Evolutionary conservation across 2,888 invertebrate species (phyloP), one percentile per base, ranked within the genome.

Genomic region (Agapostemon virescens): DNA sequence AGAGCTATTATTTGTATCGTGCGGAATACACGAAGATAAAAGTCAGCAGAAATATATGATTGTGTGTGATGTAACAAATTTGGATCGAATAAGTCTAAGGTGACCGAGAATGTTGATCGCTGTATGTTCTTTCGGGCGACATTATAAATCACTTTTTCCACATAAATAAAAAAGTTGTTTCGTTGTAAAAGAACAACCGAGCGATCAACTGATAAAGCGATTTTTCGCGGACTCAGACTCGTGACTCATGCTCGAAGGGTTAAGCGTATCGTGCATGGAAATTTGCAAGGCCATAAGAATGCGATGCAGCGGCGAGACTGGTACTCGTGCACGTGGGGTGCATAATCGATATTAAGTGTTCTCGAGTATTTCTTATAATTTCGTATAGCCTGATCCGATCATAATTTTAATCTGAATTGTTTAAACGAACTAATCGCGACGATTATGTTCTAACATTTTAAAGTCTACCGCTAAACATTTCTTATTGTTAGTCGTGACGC

Each of bases 341-440:
- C 55, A 55, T 55, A 55, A 55, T 55, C 55, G 26, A 55, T 55
- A 55, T 26, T 26, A 55, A 55, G 26, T 55, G 26, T 55, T 26
- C 26, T 26, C 2, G 6, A 26, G 26, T 15, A 7, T 26, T 55
- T 55, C 26, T 26, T 26, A 26, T 26, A 55, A 55, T 55, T 55
- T 55, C 2, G 26, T 55, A 6, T 26, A n/a, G n/a, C 6, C 17
- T 26, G 55, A 26, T 17, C 17, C 55, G 15, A 6, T 15, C 23
- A 11, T 52, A 52, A 52, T 26, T 52, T 52, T 52, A 4, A 52
- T 52, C 23, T 11, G 5, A 23, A 23, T 4, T 23, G 13, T 13
- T 23, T 23, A 23, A 4, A 20, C 45, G 45, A n/a, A n/a, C n/a
- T n/a, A n/a, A n/a, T n/a, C n/a, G n/a, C 11, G 9, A 11, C 38